Percentiles rank a stretch among this genome's conserved stretches.
These are phyloP conservation scores for Podarcis lilfordi DNA, from an alignment of 2,797 vertebrate species.

Conservation along the genomic window DNA sequence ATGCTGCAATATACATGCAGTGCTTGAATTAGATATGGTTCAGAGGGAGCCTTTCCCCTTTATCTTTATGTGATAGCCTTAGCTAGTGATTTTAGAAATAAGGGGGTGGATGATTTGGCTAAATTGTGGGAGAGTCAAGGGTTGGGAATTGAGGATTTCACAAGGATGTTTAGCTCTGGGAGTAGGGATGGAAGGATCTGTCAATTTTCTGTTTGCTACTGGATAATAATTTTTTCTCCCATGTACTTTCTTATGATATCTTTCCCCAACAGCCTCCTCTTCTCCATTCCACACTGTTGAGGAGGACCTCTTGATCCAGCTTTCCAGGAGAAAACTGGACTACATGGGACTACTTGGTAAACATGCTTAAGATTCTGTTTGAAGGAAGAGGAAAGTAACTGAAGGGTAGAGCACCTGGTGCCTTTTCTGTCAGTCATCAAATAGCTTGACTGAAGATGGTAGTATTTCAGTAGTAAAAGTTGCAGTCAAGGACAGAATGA, in stretches of 20 bases:
- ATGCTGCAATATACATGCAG: neutral
- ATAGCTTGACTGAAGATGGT: neutral
- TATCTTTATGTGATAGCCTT: neutral
- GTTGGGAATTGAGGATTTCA: neutral
- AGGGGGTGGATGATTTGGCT: too few species aligned
- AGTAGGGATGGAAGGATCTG: too few species aligned
- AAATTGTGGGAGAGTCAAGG: neutral
- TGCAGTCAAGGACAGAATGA: slow-evolving; percentile 45
- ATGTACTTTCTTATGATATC: too few species aligned
- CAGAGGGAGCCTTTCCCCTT: neutral
- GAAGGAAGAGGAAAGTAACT: neutral
- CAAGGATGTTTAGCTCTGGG: too few species aligned
- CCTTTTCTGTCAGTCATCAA: neutral
- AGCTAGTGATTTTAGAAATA: neutral
- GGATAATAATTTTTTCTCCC: too few species aligned
- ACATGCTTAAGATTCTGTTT: neutral
- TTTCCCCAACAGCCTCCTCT: too few species aligned
- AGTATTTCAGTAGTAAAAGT: slow-evolving; percentile 3
- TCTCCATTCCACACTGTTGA: too few species aligned
- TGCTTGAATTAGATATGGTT: neutral
- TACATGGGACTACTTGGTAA: too few species aligned
- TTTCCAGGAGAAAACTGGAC: too few species aligned
- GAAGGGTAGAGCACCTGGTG: neutral
- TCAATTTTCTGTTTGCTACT: too few species aligned
- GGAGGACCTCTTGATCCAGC: too few species aligned